Percentiles rank a stretch among this genome's conserved stretches.
These are phyloP conservation scores for Leuctra nigra DNA, from an alignment of 2,888 invertebrate species.

Conservation along the genomic window DNA sequence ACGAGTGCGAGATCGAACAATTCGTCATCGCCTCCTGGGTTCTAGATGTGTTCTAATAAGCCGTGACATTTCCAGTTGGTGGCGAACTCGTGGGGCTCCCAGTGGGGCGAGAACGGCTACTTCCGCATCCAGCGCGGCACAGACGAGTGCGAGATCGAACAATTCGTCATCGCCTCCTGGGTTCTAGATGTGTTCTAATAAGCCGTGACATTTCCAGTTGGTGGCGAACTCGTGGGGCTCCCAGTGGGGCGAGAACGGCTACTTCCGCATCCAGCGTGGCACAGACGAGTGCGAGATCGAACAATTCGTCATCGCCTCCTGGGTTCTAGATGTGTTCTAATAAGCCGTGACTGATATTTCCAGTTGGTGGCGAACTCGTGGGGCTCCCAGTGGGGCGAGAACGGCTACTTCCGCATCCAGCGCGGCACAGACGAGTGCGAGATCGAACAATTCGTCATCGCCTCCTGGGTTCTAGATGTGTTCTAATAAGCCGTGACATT, in stretches of 20 bases:
- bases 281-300: slow-evolving; percentile 86
- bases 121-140: slow-evolving; percentile 79
- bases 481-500: too few relatives aligned
- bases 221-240: slow-evolving; percentile 93
- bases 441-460: slow-evolving; percentile 85
- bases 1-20: slow-evolving; percentile 86
- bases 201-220: slow-evolving; percentile 68
- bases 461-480: slow-evolving; percentile 58
- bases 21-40: slow-evolving; percentile 80
- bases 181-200: too few relatives aligned
- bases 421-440: slow-evolving; percentile 81
- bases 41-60: too few relatives aligned
- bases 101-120: slow-evolving; percentile 89
- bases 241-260: slow-evolving; percentile 88
- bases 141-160: slow-evolving; percentile 87
- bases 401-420: slow-evolving; percentile 81
- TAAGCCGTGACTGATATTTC: too few relatives aligned
- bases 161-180: slow-evolving; percentile 78
- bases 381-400: slow-evolving; percentile 88
- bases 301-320: slow-evolving; percentile 75
- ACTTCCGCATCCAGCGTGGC: slow-evolving; percentile 81
- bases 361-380: slow-evolving; percentile 92
- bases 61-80: slow-evolving; percentile 74
- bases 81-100: slow-evolving; percentile 88
- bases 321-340: slow-evolving; percentile 53